These are phyloP conservation scores for Peromyscus leucopus DNA, from an alignment of 2,113 vertebrate genomes.

Conservation along the genomic window DNA sequence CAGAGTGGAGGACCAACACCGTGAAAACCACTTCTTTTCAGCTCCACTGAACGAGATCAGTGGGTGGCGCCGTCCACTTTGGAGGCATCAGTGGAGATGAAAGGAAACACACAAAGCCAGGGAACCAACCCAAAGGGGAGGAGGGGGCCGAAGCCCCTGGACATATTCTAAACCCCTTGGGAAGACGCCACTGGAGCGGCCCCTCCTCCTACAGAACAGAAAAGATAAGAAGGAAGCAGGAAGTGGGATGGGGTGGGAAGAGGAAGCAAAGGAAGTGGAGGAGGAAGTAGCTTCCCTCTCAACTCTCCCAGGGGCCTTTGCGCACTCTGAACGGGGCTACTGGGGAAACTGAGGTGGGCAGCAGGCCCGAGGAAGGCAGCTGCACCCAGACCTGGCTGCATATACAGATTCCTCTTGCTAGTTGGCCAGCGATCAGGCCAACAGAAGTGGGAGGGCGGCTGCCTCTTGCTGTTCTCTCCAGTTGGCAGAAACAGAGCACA, in stretches of 20 bases:
- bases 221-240: background rate
- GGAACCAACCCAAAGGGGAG: slow-evolving; percentile 3
- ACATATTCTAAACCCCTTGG: background rate
- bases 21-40: background rate
- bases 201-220: background rate
- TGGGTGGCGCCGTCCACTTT: background rate
- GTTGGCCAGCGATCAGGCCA: slow-evolving; percentile 6
- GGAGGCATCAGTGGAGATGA: slow-evolving; percentile 64
- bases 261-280: background rate
- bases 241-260: background rate
- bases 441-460: background rate
- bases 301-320: background rate
- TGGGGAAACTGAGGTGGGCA: background rate
- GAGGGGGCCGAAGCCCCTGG: background rate
- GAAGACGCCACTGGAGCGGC: background rate
- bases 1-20: background rate
- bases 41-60: background rate
- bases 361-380: background rate
- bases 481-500: slow-evolving; percentile 23
- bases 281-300: slow-evolving; percentile 9
- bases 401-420: background rate
- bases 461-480: slow-evolving; percentile 50
- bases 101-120: slow-evolving; percentile 61
- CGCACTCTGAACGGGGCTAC: background rate
- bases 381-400: background rate